Percentiles rank a stretch among this genome's conserved stretches.
Conservation (phyloP, 1,140 invertebrate genomes). For the Vollenhovia emeryi region DNA sequence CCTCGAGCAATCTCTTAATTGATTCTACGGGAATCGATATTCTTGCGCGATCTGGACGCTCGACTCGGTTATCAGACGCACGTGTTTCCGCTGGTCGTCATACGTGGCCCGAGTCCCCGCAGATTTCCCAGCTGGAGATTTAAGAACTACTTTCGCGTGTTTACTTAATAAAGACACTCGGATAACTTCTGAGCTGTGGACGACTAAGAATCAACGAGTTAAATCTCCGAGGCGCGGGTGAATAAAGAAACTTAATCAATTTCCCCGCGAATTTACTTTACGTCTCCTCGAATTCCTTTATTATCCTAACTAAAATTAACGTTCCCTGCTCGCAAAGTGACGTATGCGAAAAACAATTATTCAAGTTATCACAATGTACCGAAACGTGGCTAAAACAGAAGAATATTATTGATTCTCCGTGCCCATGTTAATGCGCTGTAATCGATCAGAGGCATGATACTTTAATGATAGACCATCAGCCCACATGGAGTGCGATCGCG, state of each 20-base stretch:
- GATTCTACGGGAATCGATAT: slow-evolving; percentile 45
- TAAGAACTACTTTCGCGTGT: neutral
- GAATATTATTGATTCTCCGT: neutral
- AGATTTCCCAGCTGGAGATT: neutral
- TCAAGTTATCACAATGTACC: neutral
- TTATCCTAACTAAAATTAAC: neutral
- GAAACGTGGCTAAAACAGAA: neutral
- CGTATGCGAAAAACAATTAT: neutral
- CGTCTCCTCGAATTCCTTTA: neutral
- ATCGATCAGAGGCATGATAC: neutral
- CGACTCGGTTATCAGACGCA: neutral
- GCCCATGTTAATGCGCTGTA: neutral
- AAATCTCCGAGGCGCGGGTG: neutral
- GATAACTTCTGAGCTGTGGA: neutral
- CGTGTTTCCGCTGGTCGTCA: neutral
- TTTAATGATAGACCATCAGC: neutral
- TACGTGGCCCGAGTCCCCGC: neutral
- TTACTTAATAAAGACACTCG: too few relatives aligned
- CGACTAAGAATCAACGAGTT: neutral
- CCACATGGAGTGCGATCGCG: neutral
- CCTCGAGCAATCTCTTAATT: slow-evolving; percentile 71
- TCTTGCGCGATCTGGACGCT: slow-evolving; percentile 14
- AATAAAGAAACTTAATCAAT: neutral
- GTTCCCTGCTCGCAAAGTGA: neutral
- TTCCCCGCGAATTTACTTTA: neutral